Conservation (phyloP, 2,113 vertebrate genomes). For the Chaetodon trifascialis region DNA sequence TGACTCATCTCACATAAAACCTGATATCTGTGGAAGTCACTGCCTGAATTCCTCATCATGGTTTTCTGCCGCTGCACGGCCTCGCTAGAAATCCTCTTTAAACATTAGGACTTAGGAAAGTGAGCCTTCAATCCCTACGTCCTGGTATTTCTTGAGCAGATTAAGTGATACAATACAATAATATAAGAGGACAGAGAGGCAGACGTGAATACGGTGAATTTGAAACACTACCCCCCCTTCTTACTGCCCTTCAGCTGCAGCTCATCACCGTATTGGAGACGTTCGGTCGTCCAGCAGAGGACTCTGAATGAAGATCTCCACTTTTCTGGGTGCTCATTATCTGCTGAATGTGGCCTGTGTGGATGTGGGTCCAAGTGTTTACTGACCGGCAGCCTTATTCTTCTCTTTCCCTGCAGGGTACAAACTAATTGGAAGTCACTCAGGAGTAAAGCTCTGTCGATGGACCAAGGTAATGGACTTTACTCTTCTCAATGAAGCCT, state of each 20-base stretch:
- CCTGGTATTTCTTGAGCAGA: not conserved
- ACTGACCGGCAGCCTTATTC: not conserved
- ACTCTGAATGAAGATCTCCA: not conserved
- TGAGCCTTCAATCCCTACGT: not conserved
- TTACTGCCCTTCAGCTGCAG: not conserved
- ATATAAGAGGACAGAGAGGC: conserved; percentile 11
- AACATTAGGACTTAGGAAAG: not conserved
- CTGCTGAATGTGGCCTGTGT: not conserved
- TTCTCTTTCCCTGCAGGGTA: conserved; percentile 86
- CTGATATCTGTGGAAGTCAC: not conserved
- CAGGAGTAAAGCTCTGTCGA: conserved; percentile 95
- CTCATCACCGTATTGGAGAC: not conserved
- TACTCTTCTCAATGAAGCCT: not conserved
- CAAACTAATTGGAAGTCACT: conserved; percentile 95
- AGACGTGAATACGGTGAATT: conserved; percentile 10
- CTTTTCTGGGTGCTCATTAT: not conserved
- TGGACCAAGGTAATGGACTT: conserved; percentile 93
- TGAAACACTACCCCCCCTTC: conserved; percentile 4
- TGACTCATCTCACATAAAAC: conserved; percentile 43
- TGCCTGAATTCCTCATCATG: not conserved
- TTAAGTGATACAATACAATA: conserved; percentile 1
- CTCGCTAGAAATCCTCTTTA: not conserved
- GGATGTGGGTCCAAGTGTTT: not conserved
- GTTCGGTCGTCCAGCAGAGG: not conserved
- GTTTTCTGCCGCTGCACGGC: not conserved